These are phyloP conservation scores for Mionectes olivaceus DNA, from an alignment of 2,797 vertebrate species.

Conservation along the genomic window DNA sequence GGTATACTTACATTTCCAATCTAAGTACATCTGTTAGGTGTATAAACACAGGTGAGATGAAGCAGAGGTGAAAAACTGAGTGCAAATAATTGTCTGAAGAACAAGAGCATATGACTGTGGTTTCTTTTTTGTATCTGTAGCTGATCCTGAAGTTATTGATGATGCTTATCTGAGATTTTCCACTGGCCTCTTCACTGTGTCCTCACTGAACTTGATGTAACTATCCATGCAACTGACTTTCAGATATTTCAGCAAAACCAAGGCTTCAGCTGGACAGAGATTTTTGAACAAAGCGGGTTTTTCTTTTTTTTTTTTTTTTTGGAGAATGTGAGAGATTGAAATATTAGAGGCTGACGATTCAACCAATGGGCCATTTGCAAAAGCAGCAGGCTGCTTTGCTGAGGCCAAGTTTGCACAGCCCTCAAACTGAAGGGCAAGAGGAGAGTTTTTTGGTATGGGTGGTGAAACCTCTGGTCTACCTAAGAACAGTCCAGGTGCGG, in stretches of 20 bases:
- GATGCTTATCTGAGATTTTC: not conserved
- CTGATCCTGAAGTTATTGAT: not conserved
- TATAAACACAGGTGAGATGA: not conserved
- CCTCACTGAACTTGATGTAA: not conserved
- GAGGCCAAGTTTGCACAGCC: not conserved
- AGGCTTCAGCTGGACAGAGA: not conserved
- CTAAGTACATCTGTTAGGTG: not conserved
- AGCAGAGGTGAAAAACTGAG: not conserved
- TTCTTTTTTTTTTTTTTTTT: fast-evolving
- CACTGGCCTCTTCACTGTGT: fast-evolving
- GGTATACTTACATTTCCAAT: not conserved
- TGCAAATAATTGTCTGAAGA: not conserved
- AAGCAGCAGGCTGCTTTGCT: not conserved
- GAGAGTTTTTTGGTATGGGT: not conserved
- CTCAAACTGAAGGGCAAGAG: fast-evolving
- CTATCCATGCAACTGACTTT: not conserved
- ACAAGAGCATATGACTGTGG: not conserved
- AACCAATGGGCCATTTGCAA: not conserved
- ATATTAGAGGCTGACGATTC: not conserved
- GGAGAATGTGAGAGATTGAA: not conserved
- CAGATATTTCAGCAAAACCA: not conserved
- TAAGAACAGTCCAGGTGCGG: not conserved
- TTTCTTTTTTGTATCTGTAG: not conserved
- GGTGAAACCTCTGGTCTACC: not conserved
- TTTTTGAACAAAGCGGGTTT: not conserved